These are phyloP conservation scores for Falco punctatus DNA, from an alignment of 2,113 vertebrate genomes.

Conservation along the genomic window DNA sequence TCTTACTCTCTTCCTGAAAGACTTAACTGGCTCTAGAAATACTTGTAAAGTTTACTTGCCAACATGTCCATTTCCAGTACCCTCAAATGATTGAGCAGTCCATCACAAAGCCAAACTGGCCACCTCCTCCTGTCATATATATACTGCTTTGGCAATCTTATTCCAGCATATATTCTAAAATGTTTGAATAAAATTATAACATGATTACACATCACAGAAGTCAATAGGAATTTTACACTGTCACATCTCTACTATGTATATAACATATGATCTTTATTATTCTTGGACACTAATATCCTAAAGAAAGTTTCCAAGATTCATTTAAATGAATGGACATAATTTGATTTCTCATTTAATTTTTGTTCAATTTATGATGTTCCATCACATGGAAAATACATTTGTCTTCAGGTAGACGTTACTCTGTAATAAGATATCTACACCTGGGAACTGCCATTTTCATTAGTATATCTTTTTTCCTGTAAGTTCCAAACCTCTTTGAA, in stretches of 20 bases:
- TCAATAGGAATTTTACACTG: not conserved
- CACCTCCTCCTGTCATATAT: not conserved
- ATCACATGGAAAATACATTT: not conserved
- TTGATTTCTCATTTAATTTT: not conserved
- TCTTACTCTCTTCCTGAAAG: not conserved
- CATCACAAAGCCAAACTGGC: not conserved
- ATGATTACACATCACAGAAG: not conserved
- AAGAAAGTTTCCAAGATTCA: not conserved
- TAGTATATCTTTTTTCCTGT: not conserved
- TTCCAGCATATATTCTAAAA: not conserved
- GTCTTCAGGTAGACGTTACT: not conserved
- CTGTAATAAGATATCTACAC: not conserved
- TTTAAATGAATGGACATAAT: not conserved
- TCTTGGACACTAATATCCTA: not conserved
- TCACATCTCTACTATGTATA: not conserved
- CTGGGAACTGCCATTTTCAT: not conserved
- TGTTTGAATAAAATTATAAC: not conserved
- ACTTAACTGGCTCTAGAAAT: not conserved
- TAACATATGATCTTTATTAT: not conserved
- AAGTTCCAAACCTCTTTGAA: not conserved
- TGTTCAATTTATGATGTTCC: not conserved
- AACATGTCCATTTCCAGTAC: not conserved
- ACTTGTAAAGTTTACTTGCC: not conserved
- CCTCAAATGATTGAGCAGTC: not conserved
- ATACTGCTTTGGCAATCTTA: not conserved